These are phyloP conservation scores for Pterocles orientalis DNA, from an alignment of 2,113 vertebrate species.

Conservation along the genomic window DNA sequence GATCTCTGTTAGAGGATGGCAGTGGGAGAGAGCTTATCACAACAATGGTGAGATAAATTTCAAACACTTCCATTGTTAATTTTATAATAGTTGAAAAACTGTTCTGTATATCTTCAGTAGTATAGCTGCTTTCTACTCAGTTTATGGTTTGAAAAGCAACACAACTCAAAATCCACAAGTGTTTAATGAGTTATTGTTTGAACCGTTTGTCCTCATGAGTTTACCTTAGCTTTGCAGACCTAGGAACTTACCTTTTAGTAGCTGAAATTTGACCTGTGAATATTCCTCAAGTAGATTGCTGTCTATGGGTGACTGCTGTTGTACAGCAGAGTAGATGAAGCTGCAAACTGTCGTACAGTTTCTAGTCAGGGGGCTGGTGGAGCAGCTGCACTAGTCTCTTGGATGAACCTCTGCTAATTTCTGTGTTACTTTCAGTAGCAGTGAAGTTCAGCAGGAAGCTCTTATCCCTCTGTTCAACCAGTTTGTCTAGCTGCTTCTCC, in stretches of 20 bases:
- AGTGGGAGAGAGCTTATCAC: not conserved
- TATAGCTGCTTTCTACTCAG: not conserved
- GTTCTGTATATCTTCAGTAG: not conserved
- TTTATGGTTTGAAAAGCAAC: not conserved
- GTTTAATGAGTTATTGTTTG: not conserved
- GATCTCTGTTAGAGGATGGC: not conserved
- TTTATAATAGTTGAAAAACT: not conserved
- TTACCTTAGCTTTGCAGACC: not conserved
- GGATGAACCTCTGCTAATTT: not conserved
- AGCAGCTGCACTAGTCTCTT: not conserved
- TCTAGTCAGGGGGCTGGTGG: not conserved
- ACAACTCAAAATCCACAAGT: not conserved
- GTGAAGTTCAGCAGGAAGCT: not conserved
- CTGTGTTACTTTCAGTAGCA: not conserved
- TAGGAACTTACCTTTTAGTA: not conserved
- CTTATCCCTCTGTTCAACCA: not conserved
- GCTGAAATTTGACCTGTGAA: not conserved
- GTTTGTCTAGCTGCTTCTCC: not conserved
- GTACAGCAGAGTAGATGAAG: not conserved
- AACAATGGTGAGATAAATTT: not conserved
- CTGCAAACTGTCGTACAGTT: not conserved
- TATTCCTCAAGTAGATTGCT: not conserved
- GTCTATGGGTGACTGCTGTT: not conserved
- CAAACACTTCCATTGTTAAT: not conserved
- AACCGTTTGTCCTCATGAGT: not conserved